Evolutionary conservation across 2,113 vertebrate genomes (phyloP), one percentile per base, ranked within the genome.

Genomic region (Menura novaehollandiae): DNA sequence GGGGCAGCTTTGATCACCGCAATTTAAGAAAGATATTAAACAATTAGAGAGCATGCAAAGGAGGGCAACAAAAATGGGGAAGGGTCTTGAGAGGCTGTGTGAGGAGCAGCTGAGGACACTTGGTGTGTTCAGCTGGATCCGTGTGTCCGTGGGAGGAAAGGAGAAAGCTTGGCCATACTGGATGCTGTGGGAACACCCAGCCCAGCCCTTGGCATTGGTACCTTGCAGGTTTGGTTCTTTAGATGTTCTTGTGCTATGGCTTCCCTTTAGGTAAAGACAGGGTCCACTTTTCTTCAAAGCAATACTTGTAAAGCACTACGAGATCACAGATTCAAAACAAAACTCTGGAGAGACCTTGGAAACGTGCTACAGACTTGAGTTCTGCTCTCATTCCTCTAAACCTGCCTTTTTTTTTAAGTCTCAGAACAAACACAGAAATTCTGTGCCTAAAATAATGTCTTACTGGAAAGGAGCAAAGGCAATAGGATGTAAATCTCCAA

Each of bases 301-400:
- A 43, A 11, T 10, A 13, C 11, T 59, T 80, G 72, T 7, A 62
- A 83, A 73, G 33, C 19, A 33, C 24, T 26, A 18, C 0, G 4
- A 79, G 11, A 41, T 32, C 4, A 56, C 10, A 51, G 22, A 35
- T 55, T 30, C 23, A 6, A 15, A 37, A 20, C 14, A 10, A 2
- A 68, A 23, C 26, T 32, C 22, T 35, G 4, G 46, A 77, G 33
- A 52, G 4, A 53, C 4, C 33, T 6, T 20, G 44, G 39, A 41
- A 86, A 59, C 0, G 4, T 18, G 55, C 0, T 0, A 41, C 28
- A 83, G 52, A 9, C 9, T n/a, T 19, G 32, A n/a, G 23, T 6
- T 88, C 37, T 86, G 47, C 79, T 77, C 76, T 22, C 10, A 5
- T 44, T 64, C 20, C 11, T 10, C 19, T 21, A 33, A 74, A 52